Evolutionary conservation across 1,140 invertebrate species (phyloP), one percentile per base, ranked within the genome.

Genomic region (Leucophenga varia): DNA sequence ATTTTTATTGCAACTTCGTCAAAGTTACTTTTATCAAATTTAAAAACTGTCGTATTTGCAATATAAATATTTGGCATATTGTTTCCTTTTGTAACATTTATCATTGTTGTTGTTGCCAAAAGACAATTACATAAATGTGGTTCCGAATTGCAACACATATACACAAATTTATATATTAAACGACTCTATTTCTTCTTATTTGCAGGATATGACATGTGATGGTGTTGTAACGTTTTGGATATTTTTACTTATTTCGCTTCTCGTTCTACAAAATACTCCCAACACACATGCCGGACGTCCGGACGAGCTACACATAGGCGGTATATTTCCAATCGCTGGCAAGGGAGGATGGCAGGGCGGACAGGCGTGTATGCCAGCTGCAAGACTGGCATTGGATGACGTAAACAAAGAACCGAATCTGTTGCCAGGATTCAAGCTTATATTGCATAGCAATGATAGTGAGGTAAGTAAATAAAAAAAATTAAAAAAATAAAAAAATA

Each of bases 341-440:
- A 88, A 93, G 70, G 95, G 94, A 42, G 94, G 95, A 43, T 97
- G 96, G 94, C 87, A 95, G 75, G 91, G 94, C 44, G 91, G 93
- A 10, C 91, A 93, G 82, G 92, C 92, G 2, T 95, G 93, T 72
- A 90, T 91, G 83, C 95, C 95, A 34, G 95, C 97, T 14, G 95
- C 95, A 36, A 84, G 90, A 74, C 84, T 99, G 76, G 97, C 97
- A 8, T 80, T 99, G 51, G 88, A 93, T 57, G 95, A 98, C 80
- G 94, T 99, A 35, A 99, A 99, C 80, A 86, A 84, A 20, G 81
- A 86, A 54, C 83, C 84, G 38, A 90, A 97, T 79, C 81, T 99
- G 57, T 79, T 99, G 48, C 89, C 91, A 25, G 94, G 94, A 20
- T 99, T 97, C 75, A 84, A 84, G 42, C 80, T 99, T 21, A 86